These are phyloP conservation scores for Microcebus tavaratra DNA, from an alignment of 2,113 vertebrate genomes.

Conservation along the genomic window DNA sequence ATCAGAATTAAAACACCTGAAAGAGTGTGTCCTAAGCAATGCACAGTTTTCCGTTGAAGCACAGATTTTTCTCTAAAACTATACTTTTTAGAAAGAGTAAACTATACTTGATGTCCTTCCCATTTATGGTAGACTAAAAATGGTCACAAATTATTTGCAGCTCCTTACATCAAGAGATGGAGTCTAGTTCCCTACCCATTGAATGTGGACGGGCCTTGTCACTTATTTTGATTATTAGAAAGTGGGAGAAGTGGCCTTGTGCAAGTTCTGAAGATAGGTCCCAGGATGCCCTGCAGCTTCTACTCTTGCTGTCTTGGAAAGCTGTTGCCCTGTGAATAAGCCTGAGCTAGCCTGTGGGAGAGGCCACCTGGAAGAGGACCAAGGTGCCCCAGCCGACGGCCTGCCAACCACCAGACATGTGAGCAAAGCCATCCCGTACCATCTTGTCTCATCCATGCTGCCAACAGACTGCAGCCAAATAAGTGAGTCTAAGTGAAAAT, in stretches of 20 bases:
- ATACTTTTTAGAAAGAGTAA: neutral
- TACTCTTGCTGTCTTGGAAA: neutral
- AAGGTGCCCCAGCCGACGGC: neutral
- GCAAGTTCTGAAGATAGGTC: neutral
- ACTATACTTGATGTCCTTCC: neutral
- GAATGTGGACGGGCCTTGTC: neutral
- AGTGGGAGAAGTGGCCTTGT: neutral
- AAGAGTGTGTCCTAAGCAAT: neutral
- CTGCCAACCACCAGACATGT: neutral
- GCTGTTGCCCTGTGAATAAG: neutral
- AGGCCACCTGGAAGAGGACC: neutral
- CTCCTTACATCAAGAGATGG: neutral
- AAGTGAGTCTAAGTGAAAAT: neutral
- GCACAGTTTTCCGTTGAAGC: neutral
- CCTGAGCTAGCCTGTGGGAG: neutral
- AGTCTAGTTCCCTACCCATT: neutral
- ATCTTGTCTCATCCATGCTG: neutral
- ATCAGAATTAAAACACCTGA: neutral
- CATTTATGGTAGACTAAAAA: neutral
- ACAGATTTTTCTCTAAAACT: neutral
- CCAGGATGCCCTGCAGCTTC: neutral
- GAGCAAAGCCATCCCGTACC: neutral
- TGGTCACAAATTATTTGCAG: neutral
- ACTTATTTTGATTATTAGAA: neutral
- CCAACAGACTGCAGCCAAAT: neutral